Evolutionary conservation across 2,797 vertebrate genomes (phyloP).

Genomic region (Zalophus californianus): DNA sequence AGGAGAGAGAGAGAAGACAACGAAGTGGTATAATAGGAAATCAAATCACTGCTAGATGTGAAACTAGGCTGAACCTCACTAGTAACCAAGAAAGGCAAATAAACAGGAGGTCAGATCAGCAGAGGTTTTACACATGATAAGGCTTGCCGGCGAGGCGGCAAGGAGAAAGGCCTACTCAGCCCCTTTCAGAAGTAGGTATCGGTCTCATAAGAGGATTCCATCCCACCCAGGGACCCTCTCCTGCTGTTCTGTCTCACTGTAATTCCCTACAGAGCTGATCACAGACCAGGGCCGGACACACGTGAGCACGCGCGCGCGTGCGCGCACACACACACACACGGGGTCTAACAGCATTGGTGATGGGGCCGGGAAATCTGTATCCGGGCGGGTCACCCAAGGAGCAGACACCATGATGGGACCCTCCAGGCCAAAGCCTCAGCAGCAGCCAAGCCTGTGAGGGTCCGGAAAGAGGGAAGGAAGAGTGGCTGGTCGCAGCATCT

Average conservation of each 20-base stretch:
- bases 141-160: rapidly evolving
- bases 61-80: background rate
- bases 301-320: rapidly evolving
- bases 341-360: no score
- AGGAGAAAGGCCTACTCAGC: background rate
- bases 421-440: no score
- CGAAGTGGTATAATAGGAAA: background rate
- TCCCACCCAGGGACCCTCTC: background rate
- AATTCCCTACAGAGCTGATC: background rate
- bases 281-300: background rate
- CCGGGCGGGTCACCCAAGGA: no score
- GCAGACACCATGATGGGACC: background rate
- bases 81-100: background rate
- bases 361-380: background rate
- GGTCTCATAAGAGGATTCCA: background rate
- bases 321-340: rapidly evolving
- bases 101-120: background rate
- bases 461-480: background rate
- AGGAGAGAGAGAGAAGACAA: background rate
- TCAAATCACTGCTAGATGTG: background rate
- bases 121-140: background rate
- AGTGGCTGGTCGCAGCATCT: background rate
- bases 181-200: background rate
- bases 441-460: background rate
- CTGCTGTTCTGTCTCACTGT: background rate